Evolutionary conservation across 2,888 invertebrate species (phyloP).

Genomic region (Therioaphis trifolii): DNA sequence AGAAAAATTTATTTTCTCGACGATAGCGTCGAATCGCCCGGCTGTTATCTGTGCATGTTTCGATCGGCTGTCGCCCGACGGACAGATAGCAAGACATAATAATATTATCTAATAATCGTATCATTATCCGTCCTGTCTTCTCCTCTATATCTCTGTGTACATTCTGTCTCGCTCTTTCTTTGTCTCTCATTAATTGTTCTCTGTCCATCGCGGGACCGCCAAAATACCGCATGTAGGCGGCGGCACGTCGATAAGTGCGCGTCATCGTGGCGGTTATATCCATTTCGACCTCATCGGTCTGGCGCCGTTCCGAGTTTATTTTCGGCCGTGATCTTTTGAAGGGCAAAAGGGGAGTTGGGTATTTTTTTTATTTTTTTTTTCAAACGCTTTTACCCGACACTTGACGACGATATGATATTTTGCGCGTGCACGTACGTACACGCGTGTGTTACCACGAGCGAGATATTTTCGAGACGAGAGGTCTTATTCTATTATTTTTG

Average conservation of each 20-base stretch:
- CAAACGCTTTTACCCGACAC: background rate
- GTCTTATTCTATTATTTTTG: background rate
- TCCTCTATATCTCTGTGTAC: too few relatives aligned
- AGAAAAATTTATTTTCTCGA: background rate
- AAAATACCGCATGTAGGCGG: conserved; percentile 33
- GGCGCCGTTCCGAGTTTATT: conserved; percentile 56
- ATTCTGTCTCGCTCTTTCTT: too few relatives aligned
- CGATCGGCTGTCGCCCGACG: too few relatives aligned
- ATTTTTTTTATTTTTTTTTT: background rate
- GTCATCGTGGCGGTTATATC: background rate
- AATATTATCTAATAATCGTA: too few relatives aligned
- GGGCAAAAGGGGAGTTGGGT: background rate
- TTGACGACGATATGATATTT: background rate
- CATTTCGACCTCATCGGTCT: conserved; percentile 32
- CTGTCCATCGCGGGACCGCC: background rate
- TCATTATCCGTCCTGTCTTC: too few relatives aligned
- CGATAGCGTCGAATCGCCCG: too few relatives aligned
- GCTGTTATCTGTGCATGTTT: too few relatives aligned
- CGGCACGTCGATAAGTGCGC: background rate
- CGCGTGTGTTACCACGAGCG: too few relatives aligned
- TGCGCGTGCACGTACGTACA: too few relatives aligned
- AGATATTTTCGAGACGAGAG: too few relatives aligned
- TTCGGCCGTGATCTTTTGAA: conserved; percentile 48
- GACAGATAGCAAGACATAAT: too few relatives aligned
- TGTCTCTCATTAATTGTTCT: too few relatives aligned